Evolutionary conservation across 2,888 invertebrate genomes (phyloP).

Genomic region (Melieria omissa): DNA sequence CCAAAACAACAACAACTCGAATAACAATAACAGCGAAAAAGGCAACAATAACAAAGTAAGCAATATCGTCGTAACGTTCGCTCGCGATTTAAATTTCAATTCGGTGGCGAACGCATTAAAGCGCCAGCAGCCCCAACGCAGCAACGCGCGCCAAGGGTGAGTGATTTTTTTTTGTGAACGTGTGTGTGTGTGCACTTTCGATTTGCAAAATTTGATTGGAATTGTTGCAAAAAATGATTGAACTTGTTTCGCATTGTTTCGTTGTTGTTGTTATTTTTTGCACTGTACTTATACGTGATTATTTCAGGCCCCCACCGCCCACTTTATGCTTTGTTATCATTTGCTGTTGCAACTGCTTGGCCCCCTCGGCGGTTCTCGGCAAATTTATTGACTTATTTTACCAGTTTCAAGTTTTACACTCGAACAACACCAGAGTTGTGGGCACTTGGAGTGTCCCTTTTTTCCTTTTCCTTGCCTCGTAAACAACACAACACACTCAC

Average conservation of each 20-base stretch:
- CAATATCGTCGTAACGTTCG: too few species aligned
- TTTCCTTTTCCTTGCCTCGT: background rate
- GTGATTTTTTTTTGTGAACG: too few species aligned
- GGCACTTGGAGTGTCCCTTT: background rate
- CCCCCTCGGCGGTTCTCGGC: background rate
- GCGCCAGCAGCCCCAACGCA: too few species aligned
- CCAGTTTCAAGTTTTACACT: background rate
- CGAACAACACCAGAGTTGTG: background rate
- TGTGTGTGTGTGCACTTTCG: too few species aligned
- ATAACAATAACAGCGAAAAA: too few species aligned
- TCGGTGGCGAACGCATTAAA: too few species aligned
- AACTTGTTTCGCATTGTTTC: background rate
- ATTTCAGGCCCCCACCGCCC: background rate
- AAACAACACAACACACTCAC: background rate
- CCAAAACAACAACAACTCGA: too few species aligned
- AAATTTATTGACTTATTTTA: background rate
- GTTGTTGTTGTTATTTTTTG: background rate
- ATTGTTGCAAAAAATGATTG: too few species aligned
- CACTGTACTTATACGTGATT: background rate
- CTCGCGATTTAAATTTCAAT: too few species aligned
- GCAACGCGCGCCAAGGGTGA: too few species aligned
- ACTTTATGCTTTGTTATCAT: background rate
- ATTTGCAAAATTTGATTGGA: too few species aligned
- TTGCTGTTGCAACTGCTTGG: background rate
- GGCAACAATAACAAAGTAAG: too few species aligned